Percentiles rank a stretch among this genome's conserved stretches.
These are phyloP conservation scores for Tachystola acroxantha DNA, from an alignment of 2,888 invertebrate genomes.

Conservation along the genomic window DNA sequence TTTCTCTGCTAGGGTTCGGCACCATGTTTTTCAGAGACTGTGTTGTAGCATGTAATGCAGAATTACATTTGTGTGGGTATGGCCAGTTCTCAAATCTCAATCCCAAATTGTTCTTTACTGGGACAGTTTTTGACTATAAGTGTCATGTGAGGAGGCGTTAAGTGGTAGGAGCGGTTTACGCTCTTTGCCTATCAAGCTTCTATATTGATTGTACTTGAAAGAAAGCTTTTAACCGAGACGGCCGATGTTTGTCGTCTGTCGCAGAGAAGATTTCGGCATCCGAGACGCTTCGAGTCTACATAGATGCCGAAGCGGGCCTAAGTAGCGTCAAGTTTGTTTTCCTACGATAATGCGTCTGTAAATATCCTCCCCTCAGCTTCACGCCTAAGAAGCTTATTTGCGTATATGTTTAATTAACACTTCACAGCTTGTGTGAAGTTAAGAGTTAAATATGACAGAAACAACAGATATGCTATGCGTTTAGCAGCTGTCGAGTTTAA, in stretches of 20 bases:
- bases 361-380: constrained; percentile 44
- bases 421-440: constrained; percentile 36
- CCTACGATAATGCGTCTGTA: constrained; percentile 58
- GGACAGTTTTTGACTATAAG: constrained; percentile 3
- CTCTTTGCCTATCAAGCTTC: constrained; percentile 1
- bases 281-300: constrained; percentile 5
- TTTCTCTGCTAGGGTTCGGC: too few relatives aligned
- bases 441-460: constrained; percentile 26
- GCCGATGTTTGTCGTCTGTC: constrained; percentile 49
- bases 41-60: too few relatives aligned
- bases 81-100: too few relatives aligned
- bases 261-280: constrained; percentile 19
- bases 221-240: constrained; percentile 43
- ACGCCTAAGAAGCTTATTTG: constrained; percentile 43
- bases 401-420: constrained; percentile 57
- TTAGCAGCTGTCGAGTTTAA: constrained; percentile 26
- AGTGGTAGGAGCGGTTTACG: constrained; percentile 3
- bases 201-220: constrained; percentile 19
- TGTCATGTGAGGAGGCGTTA: constrained; percentile 4
- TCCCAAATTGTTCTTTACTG: too few relatives aligned
- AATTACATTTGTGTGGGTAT: too few relatives aligned
- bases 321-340: constrained; percentile 54
- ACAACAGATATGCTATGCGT: constrained; percentile 20
- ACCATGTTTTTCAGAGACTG: too few relatives aligned
- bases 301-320: constrained; percentile 11